phyloP scores from a whole-genome alignment of 2,888 invertebrate genomes.

The Tubulanus polymorphus region DNA sequence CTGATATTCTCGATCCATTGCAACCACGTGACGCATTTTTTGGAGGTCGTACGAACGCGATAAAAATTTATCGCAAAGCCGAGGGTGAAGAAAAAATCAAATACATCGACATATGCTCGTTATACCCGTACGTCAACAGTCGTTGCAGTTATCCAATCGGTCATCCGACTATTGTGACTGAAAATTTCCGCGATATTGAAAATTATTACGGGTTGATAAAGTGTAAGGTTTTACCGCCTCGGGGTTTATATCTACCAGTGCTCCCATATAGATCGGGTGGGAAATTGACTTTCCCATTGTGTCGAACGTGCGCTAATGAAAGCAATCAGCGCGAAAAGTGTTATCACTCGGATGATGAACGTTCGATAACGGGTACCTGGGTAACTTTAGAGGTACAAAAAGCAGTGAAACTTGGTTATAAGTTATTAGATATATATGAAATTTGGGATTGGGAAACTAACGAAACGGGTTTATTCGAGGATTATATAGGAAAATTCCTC shows the following conservation, averaged over 20 bases:
- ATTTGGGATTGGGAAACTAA: slow-evolving; percentile 40
- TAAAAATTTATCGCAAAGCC: slow-evolving; percentile 24
- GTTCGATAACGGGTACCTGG: slow-evolving; percentile 39
- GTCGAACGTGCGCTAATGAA: slow-evolving; percentile 30
- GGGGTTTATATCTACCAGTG: slow-evolving; percentile 35
- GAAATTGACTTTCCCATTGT: slow-evolving; percentile 44
- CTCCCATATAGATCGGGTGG: slow-evolving; percentile 32
- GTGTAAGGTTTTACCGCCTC: slow-evolving; percentile 30
- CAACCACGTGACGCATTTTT: slow-evolving; percentile 30
- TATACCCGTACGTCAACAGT: slow-evolving; percentile 34
- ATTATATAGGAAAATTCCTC: slow-evolving; percentile 35
- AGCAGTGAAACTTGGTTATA: slow-evolving; percentile 40
- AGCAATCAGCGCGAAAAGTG: slow-evolving; percentile 28
- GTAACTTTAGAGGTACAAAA: slow-evolving; percentile 41
- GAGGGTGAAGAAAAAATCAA: slow-evolving; percentile 21
- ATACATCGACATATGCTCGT: slow-evolving; percentile 22
- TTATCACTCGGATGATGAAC: slow-evolving; percentile 30
- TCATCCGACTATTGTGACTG: slow-evolving; percentile 24
- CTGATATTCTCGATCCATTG: slow-evolving; percentile 21
- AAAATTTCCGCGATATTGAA: not conserved
- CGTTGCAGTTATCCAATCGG: slow-evolving; percentile 26
- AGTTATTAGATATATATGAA: slow-evolving; percentile 35
- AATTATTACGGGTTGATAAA: slow-evolving; percentile 32
- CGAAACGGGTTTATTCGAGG: slow-evolving; percentile 31
- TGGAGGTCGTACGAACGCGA: slow-evolving; percentile 30